These are phyloP conservation scores for Amblyraja radiata DNA, from an alignment of 2,797 vertebrate species.

Conservation along the genomic window DNA sequence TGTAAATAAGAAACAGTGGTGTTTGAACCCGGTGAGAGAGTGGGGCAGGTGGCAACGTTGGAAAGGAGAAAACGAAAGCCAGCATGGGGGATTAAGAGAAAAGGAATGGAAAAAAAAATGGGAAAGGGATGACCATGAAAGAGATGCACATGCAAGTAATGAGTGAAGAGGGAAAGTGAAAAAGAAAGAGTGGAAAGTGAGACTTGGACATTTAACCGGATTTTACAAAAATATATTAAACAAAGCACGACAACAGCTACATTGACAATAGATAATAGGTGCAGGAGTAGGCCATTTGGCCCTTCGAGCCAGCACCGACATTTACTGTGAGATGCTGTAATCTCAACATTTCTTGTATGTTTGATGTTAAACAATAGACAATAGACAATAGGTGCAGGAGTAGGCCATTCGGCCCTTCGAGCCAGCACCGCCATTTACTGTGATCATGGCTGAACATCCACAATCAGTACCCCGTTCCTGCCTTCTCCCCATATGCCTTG, in stretches of 20 bases:
- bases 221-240: background rate
- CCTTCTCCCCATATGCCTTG: too few species aligned
- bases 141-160: background rate
- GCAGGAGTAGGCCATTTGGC: too few species aligned
- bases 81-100: too few species aligned
- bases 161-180: background rate
- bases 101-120: too few species aligned
- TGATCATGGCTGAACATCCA: too few species aligned
- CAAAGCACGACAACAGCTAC: background rate
- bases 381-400: too few species aligned
- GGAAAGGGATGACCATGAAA: background rate
- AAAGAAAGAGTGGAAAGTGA: background rate
- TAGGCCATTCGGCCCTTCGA: too few species aligned
- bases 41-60: too few species aligned
- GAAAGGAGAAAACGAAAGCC: too few species aligned
- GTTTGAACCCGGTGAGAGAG: background rate
- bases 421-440: too few species aligned
- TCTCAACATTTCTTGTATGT: background rate
- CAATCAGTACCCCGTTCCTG: too few species aligned
- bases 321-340: background rate
- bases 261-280: background rate
- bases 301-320: too few species aligned
- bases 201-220: background rate
- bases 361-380: background rate
- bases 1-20: background rate